Conservation (phyloP, 2,797 vertebrate species). For the Microcaecilia unicolor region DNA sequence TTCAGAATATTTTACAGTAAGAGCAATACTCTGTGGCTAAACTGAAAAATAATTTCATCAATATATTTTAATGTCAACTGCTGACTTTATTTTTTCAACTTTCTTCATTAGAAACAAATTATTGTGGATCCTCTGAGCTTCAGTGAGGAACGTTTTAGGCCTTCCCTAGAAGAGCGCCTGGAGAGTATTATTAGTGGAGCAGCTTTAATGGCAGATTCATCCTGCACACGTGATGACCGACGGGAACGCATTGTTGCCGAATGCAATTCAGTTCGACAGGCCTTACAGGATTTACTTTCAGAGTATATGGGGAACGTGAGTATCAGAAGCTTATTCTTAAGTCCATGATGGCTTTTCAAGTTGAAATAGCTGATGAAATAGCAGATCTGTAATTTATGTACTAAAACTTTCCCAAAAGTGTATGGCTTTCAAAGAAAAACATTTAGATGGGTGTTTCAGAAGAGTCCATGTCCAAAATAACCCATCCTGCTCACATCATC, state of each 20-base stretch:
- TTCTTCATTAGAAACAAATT: conserved; percentile 84
- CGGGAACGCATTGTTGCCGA: conserved; percentile 94
- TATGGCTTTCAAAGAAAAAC: too few species aligned
- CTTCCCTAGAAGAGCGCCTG: conserved; percentile 90
- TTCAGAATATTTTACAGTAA: too few species aligned
- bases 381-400: too few species aligned
- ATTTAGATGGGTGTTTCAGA: too few species aligned
- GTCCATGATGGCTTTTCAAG: too few species aligned
- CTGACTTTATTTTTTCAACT: not conserved
- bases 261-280: conserved; percentile 94
- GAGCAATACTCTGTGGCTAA: too few species aligned
- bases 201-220: conserved; percentile 95
- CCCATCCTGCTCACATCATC: too few species aligned
- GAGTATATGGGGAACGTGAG: conserved; percentile 98
- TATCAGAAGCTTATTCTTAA: not conserved
- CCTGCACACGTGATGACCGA: conserved; percentile 93
- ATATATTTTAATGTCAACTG: conserved; percentile 2
- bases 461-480: too few species aligned
- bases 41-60: not conserved
- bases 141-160: conserved; percentile 91
- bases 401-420: too few species aligned
- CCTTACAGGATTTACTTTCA: conserved; percentile 93
- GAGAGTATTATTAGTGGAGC: conserved; percentile 98
- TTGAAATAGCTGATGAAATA: too few species aligned
- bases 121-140: conserved; percentile 92